A percentile compares a stretch with the other conserved stretches of the same genome.
Evolutionary conservation across 2,888 invertebrate species (phyloP).

Genomic region (Philaethria dido): DNA sequence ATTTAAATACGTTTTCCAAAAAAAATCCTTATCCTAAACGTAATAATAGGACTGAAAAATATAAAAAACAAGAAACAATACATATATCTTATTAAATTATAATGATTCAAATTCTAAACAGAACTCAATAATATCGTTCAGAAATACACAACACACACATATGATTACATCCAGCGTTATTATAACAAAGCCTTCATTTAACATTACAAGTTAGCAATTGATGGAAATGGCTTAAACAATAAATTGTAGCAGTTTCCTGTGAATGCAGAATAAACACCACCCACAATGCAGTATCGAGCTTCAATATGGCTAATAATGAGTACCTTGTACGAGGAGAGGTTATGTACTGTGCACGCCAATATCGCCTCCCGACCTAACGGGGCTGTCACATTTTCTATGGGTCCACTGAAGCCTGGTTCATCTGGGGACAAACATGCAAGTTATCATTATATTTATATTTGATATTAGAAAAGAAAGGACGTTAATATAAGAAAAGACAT

Average conservation of each 20-base stretch:
- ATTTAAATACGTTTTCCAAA: no score
- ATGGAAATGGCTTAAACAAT: conserved; percentile 15
- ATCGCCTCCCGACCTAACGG: conserved; percentile 93
- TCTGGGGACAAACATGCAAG: conserved; percentile 70
- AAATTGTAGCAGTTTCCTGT: conserved; percentile 29
- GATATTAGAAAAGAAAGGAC: no score
- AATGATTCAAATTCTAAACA: background rate
- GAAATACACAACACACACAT: background rate
- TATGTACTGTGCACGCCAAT: conserved; percentile 91
- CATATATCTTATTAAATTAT: no score
- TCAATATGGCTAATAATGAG: conserved; percentile 32
- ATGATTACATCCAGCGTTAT: conserved; percentile 4
- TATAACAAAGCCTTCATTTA: conserved; percentile 17
- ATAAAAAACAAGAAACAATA: no score
- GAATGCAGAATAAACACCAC: conserved; percentile 24
- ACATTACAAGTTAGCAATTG: conserved; percentile 12
- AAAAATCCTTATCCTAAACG: no score
- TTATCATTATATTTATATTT: no score
- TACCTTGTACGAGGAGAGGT: conserved; percentile 93
- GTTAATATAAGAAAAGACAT: no score
- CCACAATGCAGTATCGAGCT: conserved; percentile 27
- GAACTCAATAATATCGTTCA: conserved; percentile 2
- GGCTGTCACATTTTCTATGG: conserved; percentile 92
- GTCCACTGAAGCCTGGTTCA: conserved; percentile 92
- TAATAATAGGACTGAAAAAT: no score